These are phyloP conservation scores for Umimayanthus chanpuru DNA, from an alignment of 92 coral and sea anemone genomes.

Conservation along the genomic window DNA sequence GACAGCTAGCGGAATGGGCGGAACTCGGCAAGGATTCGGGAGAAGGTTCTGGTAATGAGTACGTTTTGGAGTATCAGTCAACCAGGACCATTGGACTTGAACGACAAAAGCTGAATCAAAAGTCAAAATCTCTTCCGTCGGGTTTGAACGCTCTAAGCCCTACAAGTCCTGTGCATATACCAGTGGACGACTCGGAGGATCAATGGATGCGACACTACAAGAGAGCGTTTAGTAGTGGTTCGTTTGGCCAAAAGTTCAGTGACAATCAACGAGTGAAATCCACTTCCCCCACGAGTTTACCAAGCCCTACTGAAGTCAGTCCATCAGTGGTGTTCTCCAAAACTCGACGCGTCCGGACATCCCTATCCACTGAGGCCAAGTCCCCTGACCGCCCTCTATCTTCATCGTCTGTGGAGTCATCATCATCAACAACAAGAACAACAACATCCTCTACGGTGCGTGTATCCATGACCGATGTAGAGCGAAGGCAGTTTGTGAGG, in stretches of 20 bases:
- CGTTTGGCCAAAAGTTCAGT: constrained; percentile 20
- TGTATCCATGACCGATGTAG: neutral
- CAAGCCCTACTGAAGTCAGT: constrained; percentile 18
- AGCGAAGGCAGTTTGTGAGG: constrained; percentile 9
- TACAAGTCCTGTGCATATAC: constrained; percentile 27
- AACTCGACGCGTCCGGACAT: neutral
- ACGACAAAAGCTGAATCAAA: neutral
- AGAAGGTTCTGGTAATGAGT: neutral
- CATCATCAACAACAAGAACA: too few relatives aligned
- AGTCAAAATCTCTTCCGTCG: constrained; percentile 20
- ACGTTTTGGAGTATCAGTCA: constrained; percentile 19
- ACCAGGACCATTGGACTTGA: constrained; percentile 31
- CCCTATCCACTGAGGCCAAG: neutral
- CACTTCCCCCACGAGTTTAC: neutral
- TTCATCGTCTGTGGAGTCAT: neutral
- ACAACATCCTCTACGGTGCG: neutral
- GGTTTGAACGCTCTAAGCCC: constrained; percentile 21
- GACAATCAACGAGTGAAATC: neutral
- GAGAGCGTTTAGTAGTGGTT: constrained; percentile 18
- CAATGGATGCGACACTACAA: constrained; percentile 30
- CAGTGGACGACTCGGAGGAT: constrained; percentile 29
- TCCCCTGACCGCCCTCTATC: neutral
- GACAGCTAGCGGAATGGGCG: constrained; percentile 32
- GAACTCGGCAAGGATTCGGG: constrained; percentile 31
- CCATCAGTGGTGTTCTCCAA: constrained; percentile 41